Conservation (phyloP, 2,888 invertebrate species). For the Eristalis arbustorum region DNA sequence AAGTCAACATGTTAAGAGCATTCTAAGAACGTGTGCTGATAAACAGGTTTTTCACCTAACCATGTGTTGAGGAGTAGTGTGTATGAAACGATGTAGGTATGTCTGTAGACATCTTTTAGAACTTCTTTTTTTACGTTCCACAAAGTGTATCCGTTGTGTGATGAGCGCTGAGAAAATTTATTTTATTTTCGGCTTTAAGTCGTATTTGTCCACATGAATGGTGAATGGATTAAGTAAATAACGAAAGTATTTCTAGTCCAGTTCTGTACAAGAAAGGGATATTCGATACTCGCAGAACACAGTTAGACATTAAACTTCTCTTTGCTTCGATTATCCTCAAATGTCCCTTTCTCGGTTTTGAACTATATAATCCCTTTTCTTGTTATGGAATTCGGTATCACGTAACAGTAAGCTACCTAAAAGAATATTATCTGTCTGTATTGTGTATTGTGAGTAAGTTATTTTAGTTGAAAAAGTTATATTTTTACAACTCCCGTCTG, state of each 20-base stretch:
- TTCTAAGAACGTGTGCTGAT: constrained; percentile 6
- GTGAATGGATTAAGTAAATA: too few species aligned
- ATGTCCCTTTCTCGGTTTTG: neutral
- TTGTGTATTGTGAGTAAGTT: too few species aligned
- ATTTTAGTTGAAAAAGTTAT: too few species aligned
- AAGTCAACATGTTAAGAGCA: neutral
- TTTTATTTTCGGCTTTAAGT: neutral
- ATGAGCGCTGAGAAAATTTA: neutral
- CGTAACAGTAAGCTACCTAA: constrained; percentile 41
- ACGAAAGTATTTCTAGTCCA: too few species aligned
- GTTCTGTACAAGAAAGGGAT: neutral
- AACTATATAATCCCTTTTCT: constrained; percentile 9
- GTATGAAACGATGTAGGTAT: neutral
- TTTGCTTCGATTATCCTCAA: neutral
- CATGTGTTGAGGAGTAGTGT: constrained; percentile 2
- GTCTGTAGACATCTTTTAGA: neutral
- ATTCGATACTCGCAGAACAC: constrained; percentile 1
- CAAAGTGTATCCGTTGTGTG: constrained; percentile 10
- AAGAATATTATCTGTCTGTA: constrained; percentile 19
- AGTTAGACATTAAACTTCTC: constrained; percentile 8
- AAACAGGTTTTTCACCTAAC: constrained; percentile 43
- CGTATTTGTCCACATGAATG: too few species aligned
- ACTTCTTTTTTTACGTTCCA: constrained; percentile 2
- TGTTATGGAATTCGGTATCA: constrained; percentile 3
- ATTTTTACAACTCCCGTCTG: too few species aligned